phyloP scores from a whole-genome alignment of 1,140 invertebrate genomes.

The Drosophila nannoptera region DNA sequence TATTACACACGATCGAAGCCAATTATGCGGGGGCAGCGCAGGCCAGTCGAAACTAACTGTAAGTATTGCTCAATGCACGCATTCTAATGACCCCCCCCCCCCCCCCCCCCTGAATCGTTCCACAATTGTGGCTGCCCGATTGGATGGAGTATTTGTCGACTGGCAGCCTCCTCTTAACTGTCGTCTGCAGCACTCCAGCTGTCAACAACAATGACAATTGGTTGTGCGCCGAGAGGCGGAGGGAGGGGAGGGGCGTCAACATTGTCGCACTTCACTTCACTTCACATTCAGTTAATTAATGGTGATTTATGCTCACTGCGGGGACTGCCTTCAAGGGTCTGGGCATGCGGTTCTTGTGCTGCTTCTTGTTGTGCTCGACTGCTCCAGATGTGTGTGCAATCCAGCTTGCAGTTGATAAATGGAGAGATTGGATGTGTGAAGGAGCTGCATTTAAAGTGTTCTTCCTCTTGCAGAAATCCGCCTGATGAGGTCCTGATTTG shows the following conservation, averaged over 20 bases:
- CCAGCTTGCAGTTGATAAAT: constrained; percentile 30
- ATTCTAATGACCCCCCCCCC: too few species aligned
- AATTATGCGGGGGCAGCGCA: constrained; percentile 19
- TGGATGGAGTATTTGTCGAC: constrained; percentile 26
- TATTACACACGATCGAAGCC: constrained; percentile 50
- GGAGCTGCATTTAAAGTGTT: background rate
- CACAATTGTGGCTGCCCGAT: constrained; percentile 35
- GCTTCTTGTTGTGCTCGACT: constrained; percentile 27
- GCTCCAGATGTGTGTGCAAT: constrained; percentile 63
- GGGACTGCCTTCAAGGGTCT: constrained; percentile 16
- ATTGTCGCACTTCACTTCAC: constrained; percentile 59
- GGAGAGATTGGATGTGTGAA: background rate
- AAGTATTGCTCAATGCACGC: constrained; percentile 31
- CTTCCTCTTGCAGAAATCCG: too few species aligned
- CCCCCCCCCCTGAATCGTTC: constrained; percentile 36
- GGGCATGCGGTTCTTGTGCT: background rate
- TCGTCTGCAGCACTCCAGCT: background rate
- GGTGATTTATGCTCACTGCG: constrained; percentile 64
- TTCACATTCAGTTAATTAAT: constrained; percentile 62
- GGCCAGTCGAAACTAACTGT: constrained; percentile 36
- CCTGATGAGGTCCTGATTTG: constrained; percentile 6
- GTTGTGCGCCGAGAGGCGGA: too few species aligned
- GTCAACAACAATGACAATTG: too few species aligned
- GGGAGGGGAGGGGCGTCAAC: constrained; percentile 33
- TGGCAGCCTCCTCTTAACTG: constrained; percentile 18